These are phyloP conservation scores for Sturmia bella DNA, from an alignment of 2,888 invertebrate genomes.

Conservation along the genomic window DNA sequence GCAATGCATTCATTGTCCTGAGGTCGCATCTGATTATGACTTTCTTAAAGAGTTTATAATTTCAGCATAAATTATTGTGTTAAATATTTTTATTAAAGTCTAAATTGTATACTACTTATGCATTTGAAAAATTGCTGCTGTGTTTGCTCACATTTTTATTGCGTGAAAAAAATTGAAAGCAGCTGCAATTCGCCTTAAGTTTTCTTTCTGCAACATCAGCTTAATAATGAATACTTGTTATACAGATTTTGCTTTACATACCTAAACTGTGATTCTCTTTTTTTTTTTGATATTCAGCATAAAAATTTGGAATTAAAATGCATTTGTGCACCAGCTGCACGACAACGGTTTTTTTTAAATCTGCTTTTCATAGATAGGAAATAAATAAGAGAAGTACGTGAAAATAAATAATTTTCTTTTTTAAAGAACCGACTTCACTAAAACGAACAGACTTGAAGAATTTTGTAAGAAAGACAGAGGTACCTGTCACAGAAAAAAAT, in stretches of 20 bases:
- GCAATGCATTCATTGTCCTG: conserved; percentile 21
- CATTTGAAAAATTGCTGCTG: background rate
- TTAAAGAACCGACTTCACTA: background rate
- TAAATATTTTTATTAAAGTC: conserved; percentile 66
- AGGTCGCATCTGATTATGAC: conserved; percentile 2
- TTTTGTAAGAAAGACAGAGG: background rate
- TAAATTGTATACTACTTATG: conserved; percentile 34
- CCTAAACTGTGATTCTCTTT: conserved; percentile 16
- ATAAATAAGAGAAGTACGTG: conserved; percentile 15
- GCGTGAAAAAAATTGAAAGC: background rate
- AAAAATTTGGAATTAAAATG: conserved; percentile 28
- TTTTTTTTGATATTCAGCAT: conserved; percentile 4
- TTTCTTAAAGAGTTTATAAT: background rate
- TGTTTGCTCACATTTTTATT: background rate
- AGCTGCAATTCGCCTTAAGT: conserved; percentile 10
- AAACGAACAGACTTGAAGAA: conserved; percentile 4
- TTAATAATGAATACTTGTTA: conserved; percentile 24
- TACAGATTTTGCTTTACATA: conserved; percentile 16
- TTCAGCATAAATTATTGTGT: conserved; percentile 47
- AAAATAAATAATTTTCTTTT: conserved; percentile 21
- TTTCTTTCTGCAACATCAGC: conserved; percentile 16
- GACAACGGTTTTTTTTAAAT: background rate
- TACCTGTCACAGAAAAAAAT: background rate
- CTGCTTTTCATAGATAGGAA: background rate
- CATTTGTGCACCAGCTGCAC: conserved; percentile 20